Base-by-base conservation (phyloP, 2,113 vertebrate species). In the Thermophis baileyi region DNA sequence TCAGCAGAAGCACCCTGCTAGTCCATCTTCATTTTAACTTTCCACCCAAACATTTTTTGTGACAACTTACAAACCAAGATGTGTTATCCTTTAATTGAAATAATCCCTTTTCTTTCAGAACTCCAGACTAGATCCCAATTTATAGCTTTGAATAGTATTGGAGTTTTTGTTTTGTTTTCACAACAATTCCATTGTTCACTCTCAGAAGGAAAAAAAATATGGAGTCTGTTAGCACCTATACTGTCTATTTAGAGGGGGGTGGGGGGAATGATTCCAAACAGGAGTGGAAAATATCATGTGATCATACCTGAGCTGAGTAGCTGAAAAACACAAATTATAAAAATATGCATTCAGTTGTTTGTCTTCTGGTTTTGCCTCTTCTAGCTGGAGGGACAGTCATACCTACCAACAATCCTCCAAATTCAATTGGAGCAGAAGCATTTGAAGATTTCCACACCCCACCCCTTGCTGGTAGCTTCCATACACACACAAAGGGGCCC, bases 261-360 rank as follows among this genome's bases (percentile, higher is more conserved):
- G 53, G 93, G 60, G 30, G 6, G 0, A 55, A 88, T 47, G 55
- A 8, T 0, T 47, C 74, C 5, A 53, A 3, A n/a, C 16, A 53
- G 20, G 8, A 9, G 0, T 16, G 47, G 87, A 24, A 57, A 85
- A 81, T 10, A 44, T 1, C 35, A 6, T 16, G 3, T 69, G 5
- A 94, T 95, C 90, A 93, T 1, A 91, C 91, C 47, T 35, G 74
- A 44, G 53, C 4, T 53, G 3, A 50, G 8, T 0, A 69, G 20
- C 35, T 63, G 92, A 90, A 87, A 25, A 54, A 6, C 85, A 11
- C 55, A 81, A 7, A 81, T 40, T 81, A 20, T 74, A 40, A 74
- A 74, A 74, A 40, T 20, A 40, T 44, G 6, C 3, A 40, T 40
- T 22, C 0, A 3, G 6, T 40, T 0, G 0, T 14, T 50, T 2